Percentiles rank a stretch among this genome's conserved stretches.
These are phyloP conservation scores for Nymphalis polychloros DNA, from an alignment of 2,888 invertebrate species.

Conservation along the genomic window DNA sequence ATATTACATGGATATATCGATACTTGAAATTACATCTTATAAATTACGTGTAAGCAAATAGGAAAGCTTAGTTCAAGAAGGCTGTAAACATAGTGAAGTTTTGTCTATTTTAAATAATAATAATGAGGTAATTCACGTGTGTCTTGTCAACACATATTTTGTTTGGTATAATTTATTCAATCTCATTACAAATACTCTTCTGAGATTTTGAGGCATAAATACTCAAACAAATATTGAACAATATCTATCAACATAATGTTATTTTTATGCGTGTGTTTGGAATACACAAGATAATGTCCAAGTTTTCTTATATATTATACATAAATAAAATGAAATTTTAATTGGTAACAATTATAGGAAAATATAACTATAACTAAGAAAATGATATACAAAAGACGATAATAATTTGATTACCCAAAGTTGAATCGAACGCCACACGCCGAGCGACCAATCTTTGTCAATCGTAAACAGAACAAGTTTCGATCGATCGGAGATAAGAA, in stretches of 20 bases:
- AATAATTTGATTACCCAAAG: slow-evolving; percentile 25
- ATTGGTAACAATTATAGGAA: background rate
- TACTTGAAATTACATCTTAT: slow-evolving; percentile 20
- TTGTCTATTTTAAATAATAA: background rate
- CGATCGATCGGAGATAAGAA: slow-evolving; percentile 38
- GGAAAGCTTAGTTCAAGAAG: background rate
- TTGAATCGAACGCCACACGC: slow-evolving; percentile 29
- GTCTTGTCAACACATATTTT: too few species aligned
- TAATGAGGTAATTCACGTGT: background rate
- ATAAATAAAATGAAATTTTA: too few species aligned
- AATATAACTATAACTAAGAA: slow-evolving; percentile 1
- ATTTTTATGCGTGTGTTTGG: too few species aligned
- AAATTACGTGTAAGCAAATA: slow-evolving; percentile 11
- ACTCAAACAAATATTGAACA: too few species aligned
- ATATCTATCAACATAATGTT: too few species aligned
- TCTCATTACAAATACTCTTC: too few species aligned
- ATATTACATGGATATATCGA: slow-evolving; percentile 15
- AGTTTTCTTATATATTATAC: background rate
- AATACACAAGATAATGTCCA: too few species aligned
- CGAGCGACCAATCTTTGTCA: slow-evolving; percentile 35
- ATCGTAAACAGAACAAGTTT: slow-evolving; percentile 37
- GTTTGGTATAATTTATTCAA: too few species aligned
- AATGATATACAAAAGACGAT: slow-evolving; percentile 8
- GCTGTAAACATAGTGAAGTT: background rate
- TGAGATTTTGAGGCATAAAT: too few species aligned